Conservation (phyloP, 2,797 vertebrate genomes). For the Falco columbarius region DNA sequence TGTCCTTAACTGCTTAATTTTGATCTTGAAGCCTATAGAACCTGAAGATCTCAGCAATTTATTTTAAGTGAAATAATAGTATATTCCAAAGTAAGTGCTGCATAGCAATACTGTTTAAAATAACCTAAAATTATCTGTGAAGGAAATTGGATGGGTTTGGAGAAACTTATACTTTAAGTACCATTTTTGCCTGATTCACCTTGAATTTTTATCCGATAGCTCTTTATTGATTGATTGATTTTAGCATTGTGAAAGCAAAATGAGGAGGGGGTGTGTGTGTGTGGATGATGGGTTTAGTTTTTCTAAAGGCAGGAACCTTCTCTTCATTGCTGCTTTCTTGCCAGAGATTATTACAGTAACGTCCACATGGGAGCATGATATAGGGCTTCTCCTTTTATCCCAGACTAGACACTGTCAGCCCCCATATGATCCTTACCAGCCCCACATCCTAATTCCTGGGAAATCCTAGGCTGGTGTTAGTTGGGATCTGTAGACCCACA, state of each 20-base stretch:
- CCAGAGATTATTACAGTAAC: background rate
- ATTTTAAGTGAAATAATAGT: background rate
- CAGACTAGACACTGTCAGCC: background rate
- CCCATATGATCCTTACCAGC: background rate
- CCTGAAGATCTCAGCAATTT: background rate
- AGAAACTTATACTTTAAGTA: background rate
- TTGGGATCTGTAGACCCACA: background rate
- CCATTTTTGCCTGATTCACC: background rate
- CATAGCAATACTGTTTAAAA: background rate
- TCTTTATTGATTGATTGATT: background rate
- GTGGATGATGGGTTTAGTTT: background rate
- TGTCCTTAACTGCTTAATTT: background rate
- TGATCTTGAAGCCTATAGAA: background rate
- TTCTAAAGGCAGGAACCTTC: background rate
- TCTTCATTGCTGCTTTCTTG: background rate
- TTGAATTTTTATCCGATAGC: background rate
- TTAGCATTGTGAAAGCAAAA: background rate
- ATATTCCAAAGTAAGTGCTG: background rate
- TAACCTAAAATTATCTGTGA: background rate
- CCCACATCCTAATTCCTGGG: background rate
- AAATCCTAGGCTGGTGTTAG: background rate
- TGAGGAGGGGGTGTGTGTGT: fast-evolving
- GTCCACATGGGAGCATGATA: background rate
- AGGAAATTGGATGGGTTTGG: background rate
- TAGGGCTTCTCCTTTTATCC: background rate